Evolutionary conservation across 2,888 invertebrate genomes (phyloP).

Genomic region (Pterostichus niger): DNA sequence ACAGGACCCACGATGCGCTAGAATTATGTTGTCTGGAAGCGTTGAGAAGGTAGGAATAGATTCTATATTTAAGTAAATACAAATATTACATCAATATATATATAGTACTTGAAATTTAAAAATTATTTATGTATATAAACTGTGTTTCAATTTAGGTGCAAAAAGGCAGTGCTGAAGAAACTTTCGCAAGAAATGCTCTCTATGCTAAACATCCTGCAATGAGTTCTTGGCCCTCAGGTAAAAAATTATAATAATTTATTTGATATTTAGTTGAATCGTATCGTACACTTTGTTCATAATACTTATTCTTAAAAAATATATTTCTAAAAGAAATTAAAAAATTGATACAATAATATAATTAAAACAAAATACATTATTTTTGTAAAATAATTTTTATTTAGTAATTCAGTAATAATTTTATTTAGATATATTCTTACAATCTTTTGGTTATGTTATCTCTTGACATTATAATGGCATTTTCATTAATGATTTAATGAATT

Average conservation of each 20-base stretch:
- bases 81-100: no score
- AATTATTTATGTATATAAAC: neutral
- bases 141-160: conserved; percentile 77
- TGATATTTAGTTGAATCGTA: no score
- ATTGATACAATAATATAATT: no score
- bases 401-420: no score
- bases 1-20: conserved; percentile 88
- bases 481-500: neutral
- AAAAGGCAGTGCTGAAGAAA: conserved; percentile 79
- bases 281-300: conserved; percentile 45
- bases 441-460: no score
- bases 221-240: conserved; percentile 83
- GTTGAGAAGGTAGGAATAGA: conserved; percentile 80
- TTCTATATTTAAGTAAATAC: no score
- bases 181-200: conserved; percentile 82
- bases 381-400: neutral
- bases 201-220: conserved; percentile 86
- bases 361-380: no score
- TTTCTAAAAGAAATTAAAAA: no score
- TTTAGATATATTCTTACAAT: no score
- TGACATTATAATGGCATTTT: no score
- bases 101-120: neutral
- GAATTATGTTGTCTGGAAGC: conserved; percentile 84
- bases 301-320: neutral
- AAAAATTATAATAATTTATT: no score